Percentiles rank a stretch among this genome's conserved stretches.
These are phyloP conservation scores for Acrobasis consociella DNA, from an alignment of 2,888 invertebrate genomes.

Conservation along the genomic window DNA sequence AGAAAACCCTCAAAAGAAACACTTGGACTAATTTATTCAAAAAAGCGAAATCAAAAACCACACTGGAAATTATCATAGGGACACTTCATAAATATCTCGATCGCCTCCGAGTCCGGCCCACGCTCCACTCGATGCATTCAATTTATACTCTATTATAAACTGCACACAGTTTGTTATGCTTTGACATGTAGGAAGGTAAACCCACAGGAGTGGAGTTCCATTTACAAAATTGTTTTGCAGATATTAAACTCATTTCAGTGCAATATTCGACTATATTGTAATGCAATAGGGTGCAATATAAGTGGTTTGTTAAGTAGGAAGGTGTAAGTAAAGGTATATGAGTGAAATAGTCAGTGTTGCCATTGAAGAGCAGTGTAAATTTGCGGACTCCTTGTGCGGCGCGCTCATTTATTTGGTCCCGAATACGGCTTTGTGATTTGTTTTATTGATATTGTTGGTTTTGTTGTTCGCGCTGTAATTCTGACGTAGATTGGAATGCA, in stretches of 20 bases:
- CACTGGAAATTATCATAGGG: conserved; percentile 57
- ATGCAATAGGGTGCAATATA: conserved; percentile 31
- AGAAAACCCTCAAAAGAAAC: conserved; percentile 32
- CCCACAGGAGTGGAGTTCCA: conserved; percentile 52
- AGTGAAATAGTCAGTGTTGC: conserved; percentile 75
- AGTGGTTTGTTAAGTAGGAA: conserved; percentile 30
- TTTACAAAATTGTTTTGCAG: conserved; percentile 44
- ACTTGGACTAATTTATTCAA: conserved; percentile 43
- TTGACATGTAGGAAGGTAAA: conserved; percentile 50
- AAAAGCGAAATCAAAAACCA: conserved; percentile 38
- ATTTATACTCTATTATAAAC: conserved; percentile 49
- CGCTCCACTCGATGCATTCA: conserved; percentile 39
- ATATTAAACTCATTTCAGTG: conserved; percentile 21
- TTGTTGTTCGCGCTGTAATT: conserved; percentile 16
- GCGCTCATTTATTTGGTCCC: conserved; percentile 64
- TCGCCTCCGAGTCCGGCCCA: conserved; percentile 52
- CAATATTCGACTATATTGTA: conserved; percentile 35
- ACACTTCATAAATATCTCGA: conserved; percentile 60
- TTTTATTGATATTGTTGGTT: conserved; percentile 50
- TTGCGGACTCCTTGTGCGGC: conserved; percentile 70
- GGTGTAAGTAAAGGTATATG: conserved; percentile 47
- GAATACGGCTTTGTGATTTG: conserved; percentile 59
- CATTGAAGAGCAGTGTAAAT: conserved; percentile 76
- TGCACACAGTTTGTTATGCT: conserved; percentile 63
- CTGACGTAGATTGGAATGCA: not conserved